A percentile compares a stretch with the other conserved stretches of the same genome.
Conservation (phyloP, 2,113 vertebrate genomes). For the Otolemur garnettii region DNA sequence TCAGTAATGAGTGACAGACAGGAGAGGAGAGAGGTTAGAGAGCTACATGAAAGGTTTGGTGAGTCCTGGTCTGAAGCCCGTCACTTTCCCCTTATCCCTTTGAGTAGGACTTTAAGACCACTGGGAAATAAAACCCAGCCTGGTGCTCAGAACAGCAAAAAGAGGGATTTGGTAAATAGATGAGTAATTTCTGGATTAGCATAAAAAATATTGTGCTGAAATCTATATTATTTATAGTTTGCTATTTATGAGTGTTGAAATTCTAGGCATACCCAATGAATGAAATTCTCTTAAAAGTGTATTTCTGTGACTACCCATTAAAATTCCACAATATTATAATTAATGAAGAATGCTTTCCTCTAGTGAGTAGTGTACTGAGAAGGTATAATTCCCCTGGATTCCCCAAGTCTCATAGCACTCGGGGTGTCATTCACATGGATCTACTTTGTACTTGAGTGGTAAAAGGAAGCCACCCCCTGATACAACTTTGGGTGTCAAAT, state of each 20-base stretch:
- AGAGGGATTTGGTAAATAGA: neutral
- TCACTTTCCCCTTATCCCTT: neutral
- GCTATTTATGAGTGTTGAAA: neutral
- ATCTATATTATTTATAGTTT: neutral
- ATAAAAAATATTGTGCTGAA: neutral
- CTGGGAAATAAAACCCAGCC: neutral
- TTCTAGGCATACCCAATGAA: neutral
- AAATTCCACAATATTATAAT: neutral
- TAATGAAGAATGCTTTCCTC: neutral
- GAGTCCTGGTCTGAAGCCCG: neutral
- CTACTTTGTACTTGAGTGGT: neutral
- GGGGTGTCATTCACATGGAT: neutral
- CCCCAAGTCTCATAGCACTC: neutral
- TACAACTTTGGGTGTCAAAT: neutral
- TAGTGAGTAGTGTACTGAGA: neutral
- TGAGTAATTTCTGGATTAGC: neutral
- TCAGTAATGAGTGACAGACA: neutral
- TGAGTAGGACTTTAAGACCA: neutral
- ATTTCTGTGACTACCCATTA: neutral
- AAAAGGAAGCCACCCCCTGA: neutral
- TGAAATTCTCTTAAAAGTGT: neutral
- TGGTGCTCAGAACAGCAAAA: neutral
- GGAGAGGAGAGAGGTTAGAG: neutral
- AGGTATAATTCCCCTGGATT: neutral
- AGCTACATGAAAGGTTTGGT: neutral